Evolutionary conservation across 2,888 invertebrate species (phyloP), one percentile per base, ranked within the genome.

Genomic region (Volucella inanis): DNA sequence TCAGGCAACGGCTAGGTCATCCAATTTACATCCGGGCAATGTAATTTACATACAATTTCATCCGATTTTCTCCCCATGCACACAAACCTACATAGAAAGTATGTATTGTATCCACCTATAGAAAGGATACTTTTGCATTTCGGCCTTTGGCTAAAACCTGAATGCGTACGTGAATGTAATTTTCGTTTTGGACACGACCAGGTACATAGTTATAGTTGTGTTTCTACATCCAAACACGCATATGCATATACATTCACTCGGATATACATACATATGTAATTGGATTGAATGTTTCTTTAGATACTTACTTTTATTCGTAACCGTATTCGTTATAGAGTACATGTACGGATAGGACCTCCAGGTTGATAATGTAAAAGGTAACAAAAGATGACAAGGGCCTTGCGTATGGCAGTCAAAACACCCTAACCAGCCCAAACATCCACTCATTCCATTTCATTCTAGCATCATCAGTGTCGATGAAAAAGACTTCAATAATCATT

Each of bases 41-140:
- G 81, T 85, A 85, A 85, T 85, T 85, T 85, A 85, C 85, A 85
- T 85, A 85, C 62, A 85, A 81, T 77, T 85, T 81, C 72, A 81
- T 85, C 81, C 71, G 81, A 85, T 85, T 85, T 68, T 67, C 75
- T 62, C 64, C 55, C 4, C 31, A 39, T 31, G 8, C 43, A 47
- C 18, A 52, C 15, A 31, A 31, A 64, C 31, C 43, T 10, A 68
- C 41, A 45, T 43, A 50, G 9, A 57, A 9, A 43, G 15, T 59
- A 82, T 50, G 41, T 43, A 31, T 15, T 49, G 57, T 38, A 55
- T 52, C 22, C 14, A 55, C 59, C 15, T 62, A 52, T 38, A 59
- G n/a, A 72, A 75, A 75, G 75, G 75, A 79, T 76, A 84, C 65
- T 50, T 67, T 77, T 83, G 6, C 81, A 81, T 80, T 81, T 81